phyloP scores from a whole-genome alignment of 2,113 vertebrate genomes.

The Lasiurus cinereus region DNA sequence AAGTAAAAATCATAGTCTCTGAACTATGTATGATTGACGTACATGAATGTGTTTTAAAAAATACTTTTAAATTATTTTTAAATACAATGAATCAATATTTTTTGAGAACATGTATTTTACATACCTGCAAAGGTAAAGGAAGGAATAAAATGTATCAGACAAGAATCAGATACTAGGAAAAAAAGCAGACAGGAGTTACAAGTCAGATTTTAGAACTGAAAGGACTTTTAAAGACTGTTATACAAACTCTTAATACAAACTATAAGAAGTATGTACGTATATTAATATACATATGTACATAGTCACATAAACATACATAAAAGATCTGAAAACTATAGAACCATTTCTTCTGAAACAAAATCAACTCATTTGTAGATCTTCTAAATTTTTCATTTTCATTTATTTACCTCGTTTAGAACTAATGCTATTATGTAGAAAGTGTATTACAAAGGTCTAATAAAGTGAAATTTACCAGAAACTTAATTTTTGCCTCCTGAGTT shows the following conservation, averaged over 20 bases:
- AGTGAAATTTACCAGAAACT: not conserved
- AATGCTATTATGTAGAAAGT: not conserved
- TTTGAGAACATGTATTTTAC: not conserved
- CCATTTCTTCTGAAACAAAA: not conserved
- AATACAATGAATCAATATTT: too few relatives aligned
- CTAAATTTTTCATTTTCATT: not conserved
- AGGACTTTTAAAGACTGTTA: not conserved
- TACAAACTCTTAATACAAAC: not conserved
- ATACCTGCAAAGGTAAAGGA: not conserved
- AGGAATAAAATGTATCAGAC: not conserved
- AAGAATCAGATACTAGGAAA: not conserved
- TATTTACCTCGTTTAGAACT: not conserved
- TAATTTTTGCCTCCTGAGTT: not conserved
- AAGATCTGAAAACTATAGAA: not conserved
- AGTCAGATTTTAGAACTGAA: conserved; percentile 15
- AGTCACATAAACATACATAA: not conserved
- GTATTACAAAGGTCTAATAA: not conserved
- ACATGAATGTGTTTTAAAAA: not conserved
- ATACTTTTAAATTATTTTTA: not conserved
- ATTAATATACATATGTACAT: not conserved
- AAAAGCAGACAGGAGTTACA: not conserved
- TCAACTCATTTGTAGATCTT: not conserved
- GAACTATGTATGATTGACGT: not conserved
- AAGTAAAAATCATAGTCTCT: not conserved
- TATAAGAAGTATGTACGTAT: not conserved